Conservation (phyloP, 2,797 vertebrate genomes). For the Enteromius viviparus region DNA sequence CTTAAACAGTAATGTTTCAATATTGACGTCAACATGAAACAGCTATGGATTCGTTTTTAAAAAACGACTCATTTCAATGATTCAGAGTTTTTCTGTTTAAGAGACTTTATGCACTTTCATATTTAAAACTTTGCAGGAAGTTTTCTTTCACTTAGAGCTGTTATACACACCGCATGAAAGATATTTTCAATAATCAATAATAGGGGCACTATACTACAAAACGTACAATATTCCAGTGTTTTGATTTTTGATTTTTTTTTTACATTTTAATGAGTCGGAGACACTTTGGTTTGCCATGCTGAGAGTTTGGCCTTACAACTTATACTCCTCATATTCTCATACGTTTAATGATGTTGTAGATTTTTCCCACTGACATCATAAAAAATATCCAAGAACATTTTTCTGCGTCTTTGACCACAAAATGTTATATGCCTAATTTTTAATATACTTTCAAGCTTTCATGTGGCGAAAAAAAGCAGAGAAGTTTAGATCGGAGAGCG, state of each 20-base stretch:
- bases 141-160: too few species aligned
- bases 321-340: slow-evolving; percentile 64
- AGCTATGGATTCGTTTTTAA: too few species aligned
- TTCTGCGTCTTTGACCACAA: slow-evolving; percentile 62
- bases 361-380: slow-evolving; percentile 80
- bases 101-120: too few species aligned
- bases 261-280: slow-evolving; percentile 70
- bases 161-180: too few species aligned
- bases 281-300: slow-evolving; percentile 70
- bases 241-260: slow-evolving; percentile 61
- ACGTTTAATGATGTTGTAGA: slow-evolving; percentile 71
- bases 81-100: too few species aligned
- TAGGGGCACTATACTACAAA: too few species aligned
- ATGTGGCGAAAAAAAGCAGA: slow-evolving; percentile 64
- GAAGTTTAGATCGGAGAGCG: slow-evolving; percentile 59
- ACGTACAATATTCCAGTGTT: background rate
- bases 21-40: too few species aligned
- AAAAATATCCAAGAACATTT: slow-evolving; percentile 66
- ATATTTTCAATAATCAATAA: too few species aligned
- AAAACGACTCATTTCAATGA: too few species aligned
- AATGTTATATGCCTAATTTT: slow-evolving; percentile 73
- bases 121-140: too few species aligned
- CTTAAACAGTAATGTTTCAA: too few species aligned
- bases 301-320: slow-evolving; percentile 70
- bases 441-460: slow-evolving; percentile 69